Base-by-base conservation (phyloP, 2,888 invertebrate species). In the Zeuzera pyrina region DNA sequence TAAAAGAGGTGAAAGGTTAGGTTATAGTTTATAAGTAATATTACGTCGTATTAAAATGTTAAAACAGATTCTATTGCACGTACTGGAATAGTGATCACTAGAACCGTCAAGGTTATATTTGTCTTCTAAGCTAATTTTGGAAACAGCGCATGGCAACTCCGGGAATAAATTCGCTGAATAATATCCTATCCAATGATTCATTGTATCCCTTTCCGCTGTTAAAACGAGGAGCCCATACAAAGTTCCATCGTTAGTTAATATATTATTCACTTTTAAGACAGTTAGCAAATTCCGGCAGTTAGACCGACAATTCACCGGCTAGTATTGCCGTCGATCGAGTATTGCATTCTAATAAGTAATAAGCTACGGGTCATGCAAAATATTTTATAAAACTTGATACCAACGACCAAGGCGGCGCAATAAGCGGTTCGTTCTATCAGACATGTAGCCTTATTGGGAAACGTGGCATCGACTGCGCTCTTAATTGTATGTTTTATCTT, bases 321-420 rank as follows among this genome's bases (percentile, higher is more conserved):
- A 70, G 56, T 44, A 55, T 52, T 47, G 51, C 53, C 59, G 54
- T 47, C 56, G 51, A 45, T 57, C 68, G 62, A 57, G 64, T 49
- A 56, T 54, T 63, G 74, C 68, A 73, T 76, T 63, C 65, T 65
- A 69, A 73, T n/a, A n/a, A n/a, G n/a, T n/a, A n/a, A 60, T 57
- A 63, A 54, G 51, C 43, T 28, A 40, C 47, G 33, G 46, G 49
- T 45, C 47, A 57, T 62, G 59, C 61, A 58, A 61, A 68, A 66
- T 58, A 50, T 52, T 63, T 52, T 39, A 45, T 54, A 55, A 40
- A 57, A 57, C 54, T 44, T 49, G 58, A 61, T 54, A 53, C 41
- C 34, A 36, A 32, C 30, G 35, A 34, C 34, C 35, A 39, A 35
- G 47, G 39, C 50, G 38, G 45, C 45, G 49, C 49, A n/a, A n/a